Evolutionary conservation across 2,113 vertebrate species (phyloP), one percentile per base, ranked within the genome.

Genomic region (Zingel zingel): DNA sequence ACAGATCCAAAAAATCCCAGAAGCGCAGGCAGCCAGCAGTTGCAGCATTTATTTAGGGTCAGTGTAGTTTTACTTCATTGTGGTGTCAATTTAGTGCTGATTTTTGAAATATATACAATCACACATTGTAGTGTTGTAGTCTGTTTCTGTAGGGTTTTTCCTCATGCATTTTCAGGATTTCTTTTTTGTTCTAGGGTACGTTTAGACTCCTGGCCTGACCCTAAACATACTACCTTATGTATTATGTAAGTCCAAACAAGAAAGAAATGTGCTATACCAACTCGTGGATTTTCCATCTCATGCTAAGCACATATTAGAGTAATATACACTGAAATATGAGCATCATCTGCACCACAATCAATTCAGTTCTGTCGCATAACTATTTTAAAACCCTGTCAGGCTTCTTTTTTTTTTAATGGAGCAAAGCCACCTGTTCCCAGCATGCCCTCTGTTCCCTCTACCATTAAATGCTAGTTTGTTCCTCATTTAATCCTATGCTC

Each of bases 391-490:
- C 14, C 36, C 13, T 61, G 21, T n/a, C 15, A 16, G 8, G 48
- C 62, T 79, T 83, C 27, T 27, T 65, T 50, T 12, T 12, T 83
- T 59, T 50, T 8, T 39, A 67, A 54, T 47, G 15, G 64, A 81
- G 21, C 21, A 8, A 71, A 45, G 64, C 68, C 84, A 81, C 81
- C 83, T 86, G 81, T 68, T 86, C 25, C 66, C 81, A 79, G 19
- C 73, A 82, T 85, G 66, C 76, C 33, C 72, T 68, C 43, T 65
- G 79, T 64, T 70, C 70, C 50, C 68, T 51, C 39, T 71, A 25
- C 30, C 62, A 36, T 79, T 84, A 71, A 74, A 77, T 43, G 54
- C 36, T 66, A 48, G 63, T 77, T 76, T 71, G 54, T 36, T 58
- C 27, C 33, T 14, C 23, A 45, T 75, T 65, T 74, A 85, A 81